A percentile compares a stretch with the other conserved stretches of the same genome.
Conservation (phyloP, 1,140 invertebrate genomes). For the Drosophila kanapiae region DNA sequence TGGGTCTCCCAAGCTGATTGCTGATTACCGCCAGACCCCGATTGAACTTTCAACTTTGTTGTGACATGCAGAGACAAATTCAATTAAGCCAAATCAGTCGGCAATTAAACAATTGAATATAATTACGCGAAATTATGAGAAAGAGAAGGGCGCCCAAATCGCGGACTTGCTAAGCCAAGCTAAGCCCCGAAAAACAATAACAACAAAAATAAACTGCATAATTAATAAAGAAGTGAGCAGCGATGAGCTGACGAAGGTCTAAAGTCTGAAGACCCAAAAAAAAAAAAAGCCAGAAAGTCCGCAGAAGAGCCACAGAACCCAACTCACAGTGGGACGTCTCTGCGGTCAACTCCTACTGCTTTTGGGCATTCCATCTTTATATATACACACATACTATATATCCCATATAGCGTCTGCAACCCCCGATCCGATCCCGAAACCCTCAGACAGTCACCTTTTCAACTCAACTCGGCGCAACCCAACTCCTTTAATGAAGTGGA, state of each 20-base stretch:
- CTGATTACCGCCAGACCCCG: not conserved
- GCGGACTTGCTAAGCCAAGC: slow-evolving; percentile 1
- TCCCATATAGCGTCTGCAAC: slow-evolving; percentile 8
- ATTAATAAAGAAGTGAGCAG: slow-evolving; percentile 75
- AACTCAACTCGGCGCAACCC: slow-evolving; percentile 10
- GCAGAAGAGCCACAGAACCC: slow-evolving; percentile 21
- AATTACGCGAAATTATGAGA: slow-evolving; percentile 64
- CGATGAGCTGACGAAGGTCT: slow-evolving; percentile 34
- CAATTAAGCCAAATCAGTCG: slow-evolving; percentile 69
- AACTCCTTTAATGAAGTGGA: slow-evolving; percentile 80
- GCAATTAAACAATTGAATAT: slow-evolving; percentile 75
- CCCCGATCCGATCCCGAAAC: slow-evolving; percentile 7
- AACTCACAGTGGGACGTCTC: slow-evolving; percentile 51
- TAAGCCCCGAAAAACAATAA: not conserved
- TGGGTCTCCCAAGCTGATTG: not conserved
- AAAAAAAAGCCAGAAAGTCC: too few relatives aligned
- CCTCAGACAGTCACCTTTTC: slow-evolving; percentile 21
- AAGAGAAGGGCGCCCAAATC: slow-evolving; percentile 28
- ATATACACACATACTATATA: not conserved
- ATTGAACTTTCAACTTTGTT: slow-evolving; percentile 45
- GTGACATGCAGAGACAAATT: slow-evolving; percentile 41
- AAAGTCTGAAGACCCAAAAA: slow-evolving; percentile 4
- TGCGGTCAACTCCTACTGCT: slow-evolving; percentile 46
- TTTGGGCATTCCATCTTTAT: slow-evolving; percentile 12
- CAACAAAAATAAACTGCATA: slow-evolving; percentile 33